A percentile compares a stretch with the other conserved stretches of the same genome.
Conservation (phyloP, 2,113 vertebrate genomes). For the Crotalus helleri region DNA sequence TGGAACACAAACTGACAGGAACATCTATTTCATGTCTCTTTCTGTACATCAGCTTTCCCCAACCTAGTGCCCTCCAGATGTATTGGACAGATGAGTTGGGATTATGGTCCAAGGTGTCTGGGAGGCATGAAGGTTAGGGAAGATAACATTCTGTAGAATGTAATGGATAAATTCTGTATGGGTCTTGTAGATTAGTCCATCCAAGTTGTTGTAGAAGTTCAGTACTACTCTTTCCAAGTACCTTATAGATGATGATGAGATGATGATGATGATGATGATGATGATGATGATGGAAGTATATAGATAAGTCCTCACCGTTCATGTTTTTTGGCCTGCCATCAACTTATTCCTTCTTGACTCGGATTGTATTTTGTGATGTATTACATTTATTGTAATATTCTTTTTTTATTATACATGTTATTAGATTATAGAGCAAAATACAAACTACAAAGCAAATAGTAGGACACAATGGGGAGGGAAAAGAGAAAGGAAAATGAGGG, state of each 20-base stretch:
- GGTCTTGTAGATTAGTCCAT: not conserved
- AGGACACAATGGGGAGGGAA: too few species aligned
- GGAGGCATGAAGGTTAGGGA: not conserved
- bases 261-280: not conserved
- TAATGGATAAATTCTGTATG: not conserved
- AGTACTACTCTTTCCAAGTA: not conserved
- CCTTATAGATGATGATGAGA: not conserved
- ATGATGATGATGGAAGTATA: not conserved
- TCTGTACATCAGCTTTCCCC: not conserved
- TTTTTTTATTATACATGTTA: too few species aligned
- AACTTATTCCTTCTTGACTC: not conserved
- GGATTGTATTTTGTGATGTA: not conserved
- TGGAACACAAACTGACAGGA: not conserved
- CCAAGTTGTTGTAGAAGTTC: not conserved
- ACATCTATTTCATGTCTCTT: not conserved
- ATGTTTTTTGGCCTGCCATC: not conserved
- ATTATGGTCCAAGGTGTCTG: not conserved
- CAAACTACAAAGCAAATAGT: too few species aligned
- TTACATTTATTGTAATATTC: not conserved
- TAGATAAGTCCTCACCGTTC: not conserved
- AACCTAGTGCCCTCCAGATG: not conserved
- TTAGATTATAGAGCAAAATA: too few species aligned
- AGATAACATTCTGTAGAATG: not conserved
- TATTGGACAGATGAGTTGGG: not conserved
- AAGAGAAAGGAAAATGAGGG: too few species aligned